A percentile compares a stretch with the other conserved stretches of the same genome.
These are phyloP conservation scores for Lytechinus variegatus DNA, from an alignment of 35 echinoderm and acorn worm species.

Conservation along the genomic window DNA sequence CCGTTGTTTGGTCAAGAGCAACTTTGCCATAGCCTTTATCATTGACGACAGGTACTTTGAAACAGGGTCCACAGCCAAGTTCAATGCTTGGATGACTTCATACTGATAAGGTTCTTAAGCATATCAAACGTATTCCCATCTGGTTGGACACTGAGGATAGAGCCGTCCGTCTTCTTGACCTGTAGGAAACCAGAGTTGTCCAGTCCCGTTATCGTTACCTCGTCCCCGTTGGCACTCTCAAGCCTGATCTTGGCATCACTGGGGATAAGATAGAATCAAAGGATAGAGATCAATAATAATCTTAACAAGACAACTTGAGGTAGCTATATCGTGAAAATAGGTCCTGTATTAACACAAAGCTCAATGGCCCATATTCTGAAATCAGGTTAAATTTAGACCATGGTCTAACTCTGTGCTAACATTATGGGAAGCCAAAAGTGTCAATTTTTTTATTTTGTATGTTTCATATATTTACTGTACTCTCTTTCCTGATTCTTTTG, in stretches of 20 bases:
- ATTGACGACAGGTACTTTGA: background rate
- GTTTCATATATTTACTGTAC: no score
- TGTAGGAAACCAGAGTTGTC: constrained; percentile 86
- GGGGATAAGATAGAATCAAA: background rate
- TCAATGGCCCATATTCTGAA: no score
- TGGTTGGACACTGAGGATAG: constrained; percentile 85
- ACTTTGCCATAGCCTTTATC: background rate
- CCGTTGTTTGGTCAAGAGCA: background rate
- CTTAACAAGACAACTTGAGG: no score
- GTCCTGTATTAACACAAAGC: no score
- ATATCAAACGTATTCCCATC: constrained; percentile 99
- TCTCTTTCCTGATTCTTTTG: no score
- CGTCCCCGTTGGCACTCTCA: constrained; percentile 80
- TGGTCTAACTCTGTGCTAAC: no score
- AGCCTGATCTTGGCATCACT: constrained; percentile 79
- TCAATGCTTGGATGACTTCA: constrained; percentile 61
- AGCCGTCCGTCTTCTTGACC: constrained; percentile 73
- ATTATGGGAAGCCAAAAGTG: no score
- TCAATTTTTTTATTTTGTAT: no score
- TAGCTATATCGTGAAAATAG: no score
- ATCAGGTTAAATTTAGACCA: no score
- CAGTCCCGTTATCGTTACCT: constrained; percentile 82
- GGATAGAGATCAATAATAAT: no score
- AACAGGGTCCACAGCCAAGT: background rate
- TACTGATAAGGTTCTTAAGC: constrained; percentile 89